Conservation (phyloP, 2,888 invertebrate genomes). For the Cosmorhoe ocellata region DNA sequence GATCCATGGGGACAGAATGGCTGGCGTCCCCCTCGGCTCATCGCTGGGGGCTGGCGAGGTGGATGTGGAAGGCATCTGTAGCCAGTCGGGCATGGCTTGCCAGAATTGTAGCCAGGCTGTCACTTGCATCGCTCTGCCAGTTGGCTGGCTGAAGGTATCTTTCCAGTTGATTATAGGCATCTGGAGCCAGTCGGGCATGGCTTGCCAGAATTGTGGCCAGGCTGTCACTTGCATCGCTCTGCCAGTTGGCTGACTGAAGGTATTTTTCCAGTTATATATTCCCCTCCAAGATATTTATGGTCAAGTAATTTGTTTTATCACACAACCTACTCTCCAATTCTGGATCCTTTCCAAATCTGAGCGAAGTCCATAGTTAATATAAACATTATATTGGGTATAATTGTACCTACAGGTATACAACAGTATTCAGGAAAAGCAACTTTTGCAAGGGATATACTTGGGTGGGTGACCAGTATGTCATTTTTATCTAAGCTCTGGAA, state of each 20-base stretch:
- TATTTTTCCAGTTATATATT: slow-evolving; percentile 34
- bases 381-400: too few species aligned
- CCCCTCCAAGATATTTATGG: too few species aligned
- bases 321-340: too few species aligned
- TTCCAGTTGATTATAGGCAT: background rate
- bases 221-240: slow-evolving; percentile 64
- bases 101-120: slow-evolving; percentile 66
- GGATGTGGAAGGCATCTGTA: slow-evolving; percentile 72
- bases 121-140: slow-evolving; percentile 64
- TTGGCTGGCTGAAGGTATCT: slow-evolving; percentile 69
- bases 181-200: slow-evolving; percentile 59
- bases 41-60: slow-evolving; percentile 64
- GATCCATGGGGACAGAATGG: slow-evolving; percentile 70
- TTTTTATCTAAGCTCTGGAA: too few species aligned
- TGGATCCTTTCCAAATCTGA: too few species aligned
- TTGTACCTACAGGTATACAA: too few species aligned
- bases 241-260: slow-evolving; percentile 72
- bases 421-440: too few species aligned
- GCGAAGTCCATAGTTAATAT: too few species aligned
- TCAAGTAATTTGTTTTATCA: too few species aligned
- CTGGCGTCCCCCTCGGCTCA: slow-evolving; percentile 63
- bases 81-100: slow-evolving; percentile 59
- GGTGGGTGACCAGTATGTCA: too few species aligned
- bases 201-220: slow-evolving; percentile 68
- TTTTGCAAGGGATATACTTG: too few species aligned